Evolutionary conservation across 2,888 invertebrate genomes (phyloP).

Genomic region (Agrotis puta): DNA sequence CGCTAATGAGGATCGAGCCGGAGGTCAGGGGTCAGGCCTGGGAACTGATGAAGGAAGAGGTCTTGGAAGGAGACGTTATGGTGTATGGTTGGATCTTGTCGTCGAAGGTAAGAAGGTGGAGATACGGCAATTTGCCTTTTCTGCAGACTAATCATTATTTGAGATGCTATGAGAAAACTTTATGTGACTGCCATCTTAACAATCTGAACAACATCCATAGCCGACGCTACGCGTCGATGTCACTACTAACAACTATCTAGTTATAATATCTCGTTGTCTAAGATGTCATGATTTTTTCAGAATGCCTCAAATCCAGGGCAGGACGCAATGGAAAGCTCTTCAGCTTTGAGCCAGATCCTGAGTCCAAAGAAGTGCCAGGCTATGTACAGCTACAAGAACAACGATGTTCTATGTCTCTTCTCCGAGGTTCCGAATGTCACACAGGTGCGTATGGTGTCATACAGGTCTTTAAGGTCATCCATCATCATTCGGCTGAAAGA

Average conservation of each 20-base stretch:
- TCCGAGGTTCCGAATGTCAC: conserved; percentile 53
- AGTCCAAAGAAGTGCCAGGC: conserved; percentile 46
- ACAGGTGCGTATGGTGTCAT: conserved; percentile 37
- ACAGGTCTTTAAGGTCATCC: neutral
- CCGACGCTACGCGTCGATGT: too few species aligned
- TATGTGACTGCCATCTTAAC: neutral
- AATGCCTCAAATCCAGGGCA: conserved; percentile 33
- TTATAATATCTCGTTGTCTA: too few species aligned
- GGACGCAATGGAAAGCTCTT: conserved; percentile 40
- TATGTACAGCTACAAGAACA: conserved; percentile 56
- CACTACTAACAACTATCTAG: too few species aligned
- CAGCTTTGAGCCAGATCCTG: conserved; percentile 46
- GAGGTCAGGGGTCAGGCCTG: conserved; percentile 33
- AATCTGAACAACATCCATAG: neutral
- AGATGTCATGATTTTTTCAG: too few species aligned
- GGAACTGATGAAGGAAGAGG: conserved; percentile 37
- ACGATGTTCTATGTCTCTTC: conserved; percentile 57
- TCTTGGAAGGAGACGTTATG: conserved; percentile 54
- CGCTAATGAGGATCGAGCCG: conserved; percentile 61
- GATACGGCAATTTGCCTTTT: too few species aligned
- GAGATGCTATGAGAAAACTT: neutral
- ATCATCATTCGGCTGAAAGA: neutral
- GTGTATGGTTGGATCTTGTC: conserved; percentile 73
- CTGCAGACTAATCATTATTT: neutral
- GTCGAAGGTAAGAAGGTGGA: conserved; percentile 62